Conservation (phyloP, 2,888 invertebrate genomes). For the Mechanitis messenoides region DNA sequence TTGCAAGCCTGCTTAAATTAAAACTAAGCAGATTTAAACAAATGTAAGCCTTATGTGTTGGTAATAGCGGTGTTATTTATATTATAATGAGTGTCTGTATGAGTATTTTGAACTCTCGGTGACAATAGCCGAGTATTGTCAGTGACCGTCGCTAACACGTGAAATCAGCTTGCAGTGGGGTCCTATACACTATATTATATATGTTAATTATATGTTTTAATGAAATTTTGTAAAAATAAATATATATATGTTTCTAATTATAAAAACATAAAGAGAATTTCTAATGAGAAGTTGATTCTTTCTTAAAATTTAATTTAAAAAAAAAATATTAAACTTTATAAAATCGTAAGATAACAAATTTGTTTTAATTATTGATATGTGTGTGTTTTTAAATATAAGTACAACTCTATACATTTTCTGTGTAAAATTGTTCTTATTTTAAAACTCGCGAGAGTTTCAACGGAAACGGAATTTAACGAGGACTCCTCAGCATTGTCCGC, state of each 20-base stretch:
- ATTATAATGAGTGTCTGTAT: conserved; percentile 38
- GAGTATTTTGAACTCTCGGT: conserved; percentile 60
- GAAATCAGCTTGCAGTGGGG: conserved; percentile 67
- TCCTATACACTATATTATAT: conserved; percentile 37
- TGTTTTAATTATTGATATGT: too few relatives aligned
- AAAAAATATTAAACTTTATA: too few relatives aligned
- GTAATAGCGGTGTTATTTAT: conserved; percentile 33
- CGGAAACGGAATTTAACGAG: conserved; percentile 72
- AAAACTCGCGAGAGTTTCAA: conserved; percentile 63
- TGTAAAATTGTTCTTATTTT: conserved; percentile 60
- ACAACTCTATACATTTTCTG: conserved; percentile 32
- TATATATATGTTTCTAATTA: background rate
- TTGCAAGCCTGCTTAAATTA: conserved; percentile 46
- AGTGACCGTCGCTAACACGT: conserved; percentile 70
- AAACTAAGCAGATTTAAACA: conserved; percentile 17
- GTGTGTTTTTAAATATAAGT: background rate
- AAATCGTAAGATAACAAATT: too few relatives aligned
- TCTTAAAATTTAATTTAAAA: too few relatives aligned
- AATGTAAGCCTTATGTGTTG: conserved; percentile 37
- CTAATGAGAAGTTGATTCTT: too few relatives aligned
- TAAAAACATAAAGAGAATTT: background rate
- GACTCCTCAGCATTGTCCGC: conserved; percentile 70
- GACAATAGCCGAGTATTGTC: conserved; percentile 67
- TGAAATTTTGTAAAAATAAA: background rate
- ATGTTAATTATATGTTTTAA: background rate